phyloP scores from a whole-genome alignment of 2,797 vertebrate species.

The Microcaecilia unicolor region DNA sequence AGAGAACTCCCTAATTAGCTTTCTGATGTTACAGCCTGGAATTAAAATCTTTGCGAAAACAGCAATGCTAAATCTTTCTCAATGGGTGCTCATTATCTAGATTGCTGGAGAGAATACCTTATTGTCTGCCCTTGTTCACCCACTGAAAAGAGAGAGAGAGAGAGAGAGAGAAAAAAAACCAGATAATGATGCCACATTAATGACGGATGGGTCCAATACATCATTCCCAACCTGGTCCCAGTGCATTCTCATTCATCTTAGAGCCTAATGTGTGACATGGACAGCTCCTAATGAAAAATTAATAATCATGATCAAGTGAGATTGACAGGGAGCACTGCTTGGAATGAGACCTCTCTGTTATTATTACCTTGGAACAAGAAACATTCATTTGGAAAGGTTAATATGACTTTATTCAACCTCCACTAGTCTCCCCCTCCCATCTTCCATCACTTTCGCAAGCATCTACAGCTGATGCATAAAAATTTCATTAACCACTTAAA shows the following conservation, averaged over 20 bases:
- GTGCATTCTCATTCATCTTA: conserved; percentile 13
- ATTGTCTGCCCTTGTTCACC: not conserved
- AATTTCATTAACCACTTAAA: conserved; percentile 30
- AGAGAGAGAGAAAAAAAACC: not conserved
- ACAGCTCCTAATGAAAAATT: conserved; percentile 24
- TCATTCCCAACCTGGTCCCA: not conserved
- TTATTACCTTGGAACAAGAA: conserved; percentile 10
- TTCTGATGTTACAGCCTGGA: too few relatives aligned
- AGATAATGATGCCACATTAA: conserved; percentile 3
- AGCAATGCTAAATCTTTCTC: not conserved
- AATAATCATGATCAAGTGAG: conserved; percentile 9
- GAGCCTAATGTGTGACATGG: conserved; percentile 19
- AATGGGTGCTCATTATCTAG: conserved; percentile 6
- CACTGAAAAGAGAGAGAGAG: not conserved
- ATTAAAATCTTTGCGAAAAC: not conserved
- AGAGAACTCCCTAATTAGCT: conserved; percentile 7
- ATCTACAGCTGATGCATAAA: conserved; percentile 14
- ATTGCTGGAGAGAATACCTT: conserved; percentile 4
- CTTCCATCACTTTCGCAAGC: not conserved
- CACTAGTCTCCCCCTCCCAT: not conserved
- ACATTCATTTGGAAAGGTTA: conserved; percentile 11
- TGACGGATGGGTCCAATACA: conserved; percentile 23
- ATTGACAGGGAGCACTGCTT: conserved; percentile 5
- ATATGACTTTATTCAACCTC: not conserved
- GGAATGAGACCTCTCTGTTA: conserved; percentile 2